These are phyloP conservation scores for Bombus sibiricus DNA, from an alignment of 1,140 invertebrate species.

Conservation along the genomic window DNA sequence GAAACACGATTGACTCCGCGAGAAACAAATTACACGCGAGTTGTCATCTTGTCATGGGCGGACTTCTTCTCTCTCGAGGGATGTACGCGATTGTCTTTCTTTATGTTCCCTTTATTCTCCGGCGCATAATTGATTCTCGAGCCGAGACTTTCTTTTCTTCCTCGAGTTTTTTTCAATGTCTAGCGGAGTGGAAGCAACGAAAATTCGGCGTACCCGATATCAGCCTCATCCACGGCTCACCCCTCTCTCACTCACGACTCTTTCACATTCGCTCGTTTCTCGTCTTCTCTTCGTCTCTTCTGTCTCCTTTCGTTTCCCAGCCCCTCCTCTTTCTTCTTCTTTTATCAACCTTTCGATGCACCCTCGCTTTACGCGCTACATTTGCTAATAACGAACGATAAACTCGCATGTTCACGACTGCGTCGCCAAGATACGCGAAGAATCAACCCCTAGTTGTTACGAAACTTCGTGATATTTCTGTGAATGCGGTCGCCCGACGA, in stretches of 20 bases:
- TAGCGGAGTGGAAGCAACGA: conserved; percentile 57
- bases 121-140: conserved; percentile 57
- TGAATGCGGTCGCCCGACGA: too few species aligned
- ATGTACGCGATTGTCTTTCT: neutral
- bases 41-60: neutral
- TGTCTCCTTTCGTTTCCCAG: too few species aligned
- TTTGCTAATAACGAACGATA: conserved; percentile 68
- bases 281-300: too few species aligned
- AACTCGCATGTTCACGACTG: conserved; percentile 33
- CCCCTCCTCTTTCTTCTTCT: too few species aligned
- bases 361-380: conserved; percentile 52
- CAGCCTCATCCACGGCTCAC: conserved; percentile 28
- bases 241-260: too few species aligned
- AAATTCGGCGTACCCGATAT: conserved; percentile 58
- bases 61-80: neutral
- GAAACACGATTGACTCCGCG: neutral
- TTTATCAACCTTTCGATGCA: too few species aligned
- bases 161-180: conserved; percentile 61
- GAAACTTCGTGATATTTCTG: too few species aligned
- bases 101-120: neutral
- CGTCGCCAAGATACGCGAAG: too few species aligned
- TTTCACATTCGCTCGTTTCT: too few species aligned
- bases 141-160: conserved; percentile 42
- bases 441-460: too few species aligned
- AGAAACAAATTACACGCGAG: neutral